Percentiles rank a stretch among this genome's conserved stretches.
These are phyloP conservation scores for Chesias legatella DNA, from an alignment of 2,888 invertebrate species.

Conservation along the genomic window DNA sequence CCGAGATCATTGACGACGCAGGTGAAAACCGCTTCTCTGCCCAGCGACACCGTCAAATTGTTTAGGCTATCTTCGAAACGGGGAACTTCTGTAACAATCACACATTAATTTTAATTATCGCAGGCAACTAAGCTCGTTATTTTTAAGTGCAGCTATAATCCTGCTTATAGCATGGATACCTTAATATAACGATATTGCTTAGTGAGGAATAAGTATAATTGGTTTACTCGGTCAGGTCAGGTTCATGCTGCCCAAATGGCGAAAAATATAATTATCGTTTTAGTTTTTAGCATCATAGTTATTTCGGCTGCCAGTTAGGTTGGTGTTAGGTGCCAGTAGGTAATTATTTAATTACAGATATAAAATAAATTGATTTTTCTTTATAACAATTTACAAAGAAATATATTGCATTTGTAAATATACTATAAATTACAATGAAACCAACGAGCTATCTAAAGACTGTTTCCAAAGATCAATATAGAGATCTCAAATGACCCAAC, in stretches of 20 bases:
- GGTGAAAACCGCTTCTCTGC: conserved; percentile 90
- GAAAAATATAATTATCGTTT: neutral
- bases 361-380: too few relatives aligned
- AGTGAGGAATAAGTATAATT: conserved; percentile 7
- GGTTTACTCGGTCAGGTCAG: conserved; percentile 3
- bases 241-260: conserved; percentile 2
- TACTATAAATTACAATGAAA: too few relatives aligned
- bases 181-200: conserved; percentile 13
- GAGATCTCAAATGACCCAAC: too few relatives aligned
- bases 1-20: conserved; percentile 91
- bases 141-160: conserved; percentile 24
- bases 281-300: too few relatives aligned
- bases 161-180: conserved; percentile 17
- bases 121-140: conserved; percentile 20
- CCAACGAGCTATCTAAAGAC: too few relatives aligned
- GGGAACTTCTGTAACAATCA: conserved; percentile 79
- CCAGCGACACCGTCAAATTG: conserved; percentile 90
- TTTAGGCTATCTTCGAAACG: conserved; percentile 89
- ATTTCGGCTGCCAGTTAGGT: too few relatives aligned
- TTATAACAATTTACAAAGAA: too few relatives aligned
- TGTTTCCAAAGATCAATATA: too few relatives aligned
- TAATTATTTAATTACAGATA: too few relatives aligned
- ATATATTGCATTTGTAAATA: too few relatives aligned
- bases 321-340: too few relatives aligned
- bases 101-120: conserved; percentile 30